phyloP scores from a whole-genome alignment of 2,113 vertebrate species.

The Rhizomys pruinosus region DNA sequence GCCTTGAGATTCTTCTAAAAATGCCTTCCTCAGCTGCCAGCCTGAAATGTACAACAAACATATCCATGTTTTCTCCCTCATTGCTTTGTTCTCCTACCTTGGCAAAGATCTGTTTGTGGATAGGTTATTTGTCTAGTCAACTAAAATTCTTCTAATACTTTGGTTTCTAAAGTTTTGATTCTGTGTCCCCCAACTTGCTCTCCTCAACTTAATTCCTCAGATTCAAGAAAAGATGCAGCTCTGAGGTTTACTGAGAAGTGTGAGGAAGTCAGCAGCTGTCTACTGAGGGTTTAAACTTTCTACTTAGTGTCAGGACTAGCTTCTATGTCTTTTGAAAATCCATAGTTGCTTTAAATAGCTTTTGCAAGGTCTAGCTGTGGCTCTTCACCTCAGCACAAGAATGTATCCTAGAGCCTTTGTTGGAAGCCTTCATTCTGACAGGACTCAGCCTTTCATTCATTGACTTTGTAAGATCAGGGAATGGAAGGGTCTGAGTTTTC shows the following conservation, averaged over 20 bases:
- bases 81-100: not conserved
- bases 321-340: not conserved
- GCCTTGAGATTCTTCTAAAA: not conserved
- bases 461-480: not conserved
- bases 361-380: conserved; percentile 1
- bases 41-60: not conserved
- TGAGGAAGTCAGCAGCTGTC: conserved; percentile 44
- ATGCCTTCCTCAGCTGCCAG: not conserved
- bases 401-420: not conserved
- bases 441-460: not conserved
- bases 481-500: not conserved
- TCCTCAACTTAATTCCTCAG: conserved; percentile 38
- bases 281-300: conserved; percentile 39
- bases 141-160: not conserved
- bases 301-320: conserved; percentile 12
- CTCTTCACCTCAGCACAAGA: not conserved
- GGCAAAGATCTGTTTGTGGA: not conserved
- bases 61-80: not conserved
- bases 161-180: not conserved
- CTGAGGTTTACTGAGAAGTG: conserved; percentile 14
- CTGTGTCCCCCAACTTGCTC: not conserved
- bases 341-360: not conserved
- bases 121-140: not conserved
- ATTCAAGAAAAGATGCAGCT: conserved; percentile 24
- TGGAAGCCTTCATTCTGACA: not conserved